phyloP scores from a whole-genome alignment of 1,140 invertebrate species.

The Drosophila orena region DNA sequence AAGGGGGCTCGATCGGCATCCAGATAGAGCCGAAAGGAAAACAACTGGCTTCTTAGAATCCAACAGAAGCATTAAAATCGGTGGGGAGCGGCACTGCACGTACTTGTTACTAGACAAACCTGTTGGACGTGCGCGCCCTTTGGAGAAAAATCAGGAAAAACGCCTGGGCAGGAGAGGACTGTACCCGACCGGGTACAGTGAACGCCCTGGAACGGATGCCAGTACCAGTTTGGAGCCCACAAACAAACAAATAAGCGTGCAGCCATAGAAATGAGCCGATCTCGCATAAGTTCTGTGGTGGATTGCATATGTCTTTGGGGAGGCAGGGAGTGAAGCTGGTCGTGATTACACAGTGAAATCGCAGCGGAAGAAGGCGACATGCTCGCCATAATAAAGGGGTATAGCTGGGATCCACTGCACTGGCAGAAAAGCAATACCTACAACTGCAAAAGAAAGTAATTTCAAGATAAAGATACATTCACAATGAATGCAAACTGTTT shows the following conservation, averaged over 20 bases:
- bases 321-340: conserved; percentile 39
- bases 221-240: conserved; percentile 78
- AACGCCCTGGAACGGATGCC: conserved; percentile 46
- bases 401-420: conserved; percentile 27
- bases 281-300: not conserved
- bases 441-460: no score
- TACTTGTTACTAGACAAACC: conserved; percentile 75
- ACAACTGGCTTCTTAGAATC: conserved; percentile 74
- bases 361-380: conserved; percentile 67
- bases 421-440: not conserved
- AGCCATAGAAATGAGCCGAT: conserved; percentile 54
- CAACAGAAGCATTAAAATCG: conserved; percentile 51
- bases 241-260: conserved; percentile 81
- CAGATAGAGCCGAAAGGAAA: conserved; percentile 63
- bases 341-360: conserved; percentile 69
- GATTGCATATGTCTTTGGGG: conserved; percentile 14
- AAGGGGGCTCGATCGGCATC: conserved; percentile 55
- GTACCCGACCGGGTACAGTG: conserved; percentile 53
- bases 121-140: conserved; percentile 50
- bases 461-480: no score
- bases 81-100: conserved; percentile 15
- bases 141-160: conserved; percentile 78
- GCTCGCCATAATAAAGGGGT: conserved; percentile 73
- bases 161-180: conserved; percentile 54
- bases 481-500: no score